A percentile compares a stretch with the other conserved stretches of the same genome.
These are phyloP conservation scores for Streblospio benedicti DNA, from an alignment of 1,140 invertebrate genomes.

Conservation along the genomic window DNA sequence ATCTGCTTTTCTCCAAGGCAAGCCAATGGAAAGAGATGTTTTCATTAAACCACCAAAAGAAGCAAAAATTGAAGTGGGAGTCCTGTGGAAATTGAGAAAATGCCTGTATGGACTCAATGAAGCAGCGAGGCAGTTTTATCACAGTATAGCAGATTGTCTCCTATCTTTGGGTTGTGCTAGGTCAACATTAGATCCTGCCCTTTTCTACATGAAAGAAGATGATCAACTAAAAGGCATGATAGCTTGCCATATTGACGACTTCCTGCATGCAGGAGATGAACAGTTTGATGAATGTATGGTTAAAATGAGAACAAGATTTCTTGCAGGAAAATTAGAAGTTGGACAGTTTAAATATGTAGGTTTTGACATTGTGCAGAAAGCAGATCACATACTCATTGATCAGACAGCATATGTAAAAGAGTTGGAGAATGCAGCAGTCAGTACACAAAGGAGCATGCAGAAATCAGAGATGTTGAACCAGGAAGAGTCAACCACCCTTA, in stretches of 20 bases:
- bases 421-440: too few relatives aligned
- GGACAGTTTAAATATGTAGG: constrained; percentile 8
- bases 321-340: constrained; percentile 19
- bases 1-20: background rate
- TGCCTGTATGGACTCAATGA: background rate
- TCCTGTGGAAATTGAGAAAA: background rate
- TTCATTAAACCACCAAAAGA: constrained; percentile 8
- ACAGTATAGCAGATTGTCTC: background rate
- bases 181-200: background rate
- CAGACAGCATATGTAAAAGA: constrained; percentile 15
- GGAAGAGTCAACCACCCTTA: constrained; percentile 13
- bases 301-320: constrained; percentile 16
- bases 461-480: too few relatives aligned
- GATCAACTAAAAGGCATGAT: background rate
- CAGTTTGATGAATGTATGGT: constrained; percentile 11
- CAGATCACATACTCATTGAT: constrained; percentile 16
- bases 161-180: background rate
- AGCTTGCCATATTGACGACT: constrained; percentile 2
- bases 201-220: background rate
- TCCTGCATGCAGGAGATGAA: constrained; percentile 2
- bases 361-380: background rate
- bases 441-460: too few relatives aligned
- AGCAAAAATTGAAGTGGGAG: constrained; percentile 1
- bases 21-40: background rate
- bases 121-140: background rate